Evolutionary conservation across 2,797 vertebrate genomes (phyloP), one percentile per base, ranked within the genome.

Genomic region (Halcyon leucocephala): DNA sequence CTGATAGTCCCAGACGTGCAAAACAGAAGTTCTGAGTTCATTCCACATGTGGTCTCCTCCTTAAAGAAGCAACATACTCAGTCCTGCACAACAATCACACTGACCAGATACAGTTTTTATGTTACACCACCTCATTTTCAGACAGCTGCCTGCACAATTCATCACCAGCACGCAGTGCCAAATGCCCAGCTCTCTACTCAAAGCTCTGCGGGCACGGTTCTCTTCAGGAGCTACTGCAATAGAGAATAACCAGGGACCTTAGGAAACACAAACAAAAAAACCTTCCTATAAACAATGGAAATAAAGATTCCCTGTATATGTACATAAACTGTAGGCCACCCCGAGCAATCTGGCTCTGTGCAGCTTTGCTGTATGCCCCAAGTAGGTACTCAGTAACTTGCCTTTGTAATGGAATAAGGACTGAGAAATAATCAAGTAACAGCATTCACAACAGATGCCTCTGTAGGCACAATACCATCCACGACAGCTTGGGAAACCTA

Each of bases 391-490:
- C 58, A 81, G 65, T 72, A 54, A 77, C 49, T 37, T 51, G 58
- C 46, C 66, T 72, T 55, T 77, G 51, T 72, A 82, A 82, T 2
- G 13, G 8, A 90, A 5, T 76, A 70, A 86, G 49, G 71, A 72
- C 78, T 37, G 60, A 82, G 60, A 86, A 92, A 89, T 64, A 90
- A 84, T 46, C 82, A 86, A 76, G 51, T 62, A 90, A 76, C 18
- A 51, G 6, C 4, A 60, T 48, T 79, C n/a, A 81, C 49, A 83
- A 54, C 65, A 83, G 73, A 86, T 76, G 81, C 69, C 31, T 42
- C 41, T 51, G 69, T 80, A 93, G 87, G 76, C 72, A 37, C 73
- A 33, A 67, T 15, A 57, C 37, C 69, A 52, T 14, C 28, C n/a
- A 26, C 0, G 2, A 70, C 73, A 90, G 65, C 71, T 65, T 44